Evolutionary conservation across 2,797 vertebrate species (phyloP).

Genomic region (Fistularia tabacaria): DNA sequence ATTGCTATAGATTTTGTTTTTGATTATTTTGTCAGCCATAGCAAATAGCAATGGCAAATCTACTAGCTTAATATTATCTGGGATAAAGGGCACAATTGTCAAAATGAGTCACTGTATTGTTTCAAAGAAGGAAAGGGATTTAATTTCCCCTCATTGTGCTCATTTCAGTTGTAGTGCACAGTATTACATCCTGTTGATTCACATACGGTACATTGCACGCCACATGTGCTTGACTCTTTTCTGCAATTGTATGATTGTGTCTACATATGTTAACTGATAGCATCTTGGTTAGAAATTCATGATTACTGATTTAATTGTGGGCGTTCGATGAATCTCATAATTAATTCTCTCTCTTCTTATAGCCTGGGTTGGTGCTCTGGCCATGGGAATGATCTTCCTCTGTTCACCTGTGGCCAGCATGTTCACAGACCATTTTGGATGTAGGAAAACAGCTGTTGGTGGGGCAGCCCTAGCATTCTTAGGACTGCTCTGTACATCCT

Average conservation of each 20-base stretch:
- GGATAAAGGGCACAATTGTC: background rate
- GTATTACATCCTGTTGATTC: constrained; percentile 5
- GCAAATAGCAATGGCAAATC: no score
- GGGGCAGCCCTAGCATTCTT: constrained; percentile 91
- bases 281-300: no score
- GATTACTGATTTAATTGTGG: constrained; percentile 4
- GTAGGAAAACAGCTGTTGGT: constrained; percentile 87
- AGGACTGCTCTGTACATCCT: constrained; percentile 91
- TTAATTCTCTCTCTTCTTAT: constrained; percentile 12
- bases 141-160: background rate
- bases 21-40: no score
- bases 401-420: constrained; percentile 98
- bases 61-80: no score
- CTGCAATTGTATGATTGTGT: background rate
- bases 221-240: constrained; percentile 10
- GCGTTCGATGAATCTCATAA: background rate
- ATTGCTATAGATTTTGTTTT: no score
- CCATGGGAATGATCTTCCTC: constrained; percentile 99
- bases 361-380: constrained; percentile 94
- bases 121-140: constrained; percentile 1
- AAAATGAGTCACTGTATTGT: constrained; percentile 5
- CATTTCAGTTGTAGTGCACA: background rate
- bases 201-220: background rate
- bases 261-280: no score
- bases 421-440: constrained; percentile 96